These are phyloP conservation scores for Picathartes gymnocephalus DNA, from an alignment of 2,113 vertebrate species.

Conservation along the genomic window DNA sequence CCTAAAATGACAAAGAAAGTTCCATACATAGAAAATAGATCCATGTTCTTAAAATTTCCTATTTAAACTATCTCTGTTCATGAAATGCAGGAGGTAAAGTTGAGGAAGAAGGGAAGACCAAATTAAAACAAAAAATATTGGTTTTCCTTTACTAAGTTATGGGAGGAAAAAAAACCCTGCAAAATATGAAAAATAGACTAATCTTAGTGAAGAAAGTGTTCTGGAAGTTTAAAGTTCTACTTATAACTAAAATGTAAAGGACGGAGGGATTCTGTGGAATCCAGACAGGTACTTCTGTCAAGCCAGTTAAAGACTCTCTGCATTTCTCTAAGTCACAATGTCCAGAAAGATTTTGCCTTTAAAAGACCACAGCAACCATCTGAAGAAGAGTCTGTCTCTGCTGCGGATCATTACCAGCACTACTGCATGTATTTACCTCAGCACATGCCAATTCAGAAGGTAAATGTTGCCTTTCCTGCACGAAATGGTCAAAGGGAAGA, in stretches of 20 bases:
- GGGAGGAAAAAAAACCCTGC: accelerated
- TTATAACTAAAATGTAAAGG: background rate
- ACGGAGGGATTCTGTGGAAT: background rate
- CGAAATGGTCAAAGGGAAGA: background rate
- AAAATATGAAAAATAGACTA: background rate
- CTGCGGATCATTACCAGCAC: background rate
- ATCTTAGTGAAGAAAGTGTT: background rate
- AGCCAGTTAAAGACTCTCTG: background rate
- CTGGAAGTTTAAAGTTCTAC: background rate
- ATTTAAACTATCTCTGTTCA: background rate
- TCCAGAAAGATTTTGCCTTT: background rate
- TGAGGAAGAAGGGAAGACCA: background rate
- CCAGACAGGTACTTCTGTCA: background rate
- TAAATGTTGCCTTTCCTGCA: background rate
- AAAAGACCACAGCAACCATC: background rate
- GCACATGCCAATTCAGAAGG: background rate
- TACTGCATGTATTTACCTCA: background rate
- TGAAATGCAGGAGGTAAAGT: background rate
- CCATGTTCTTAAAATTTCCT: background rate
- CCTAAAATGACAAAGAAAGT: background rate
- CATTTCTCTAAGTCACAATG: background rate
- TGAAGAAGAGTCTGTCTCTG: background rate
- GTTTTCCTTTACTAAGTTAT: background rate
- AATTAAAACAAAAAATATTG: background rate
- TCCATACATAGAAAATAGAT: background rate